Base-by-base conservation (phyloP, 2,797 vertebrate species). In the Xenopus petersii region DNA sequence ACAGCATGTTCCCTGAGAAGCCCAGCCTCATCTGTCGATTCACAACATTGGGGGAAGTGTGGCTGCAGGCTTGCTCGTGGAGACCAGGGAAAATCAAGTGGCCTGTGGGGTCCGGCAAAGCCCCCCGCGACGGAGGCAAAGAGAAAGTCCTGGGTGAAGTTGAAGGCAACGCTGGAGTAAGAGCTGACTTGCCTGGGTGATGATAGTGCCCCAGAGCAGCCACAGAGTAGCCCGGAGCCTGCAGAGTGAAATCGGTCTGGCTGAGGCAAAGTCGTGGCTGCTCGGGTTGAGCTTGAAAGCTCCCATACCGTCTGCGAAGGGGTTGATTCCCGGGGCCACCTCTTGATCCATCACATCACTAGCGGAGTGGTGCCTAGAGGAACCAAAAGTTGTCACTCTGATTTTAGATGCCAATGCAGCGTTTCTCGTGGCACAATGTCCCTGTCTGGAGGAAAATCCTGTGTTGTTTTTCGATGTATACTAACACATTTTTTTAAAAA, bases 261-360 rank as follows among this genome's bases (percentile, higher is more conserved):
- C 96, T 95, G 95, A 95, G 84, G 95, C 94, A 68, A 98, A 89
- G 59, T 98, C 97, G 81, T 98, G 96, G 72, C 95, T 94, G 87
- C 96, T 93, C 88, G 97, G 96, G 93, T 98, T 99, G 79, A 99
- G 95, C 90, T 99, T 99, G 91, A 99, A 99, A 88, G 97, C 97
- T 81, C 97, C 97, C 97, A 98, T 98, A 86, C 96, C 95, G 86
- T 99, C 97, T 70, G 96, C 97, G 88, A 98, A 98, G 81, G 96
- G 96, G 89, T 99, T 98, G 89, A 98, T 96, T 87, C 96, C 97
- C 93, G 98, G 91, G 87, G 95, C 96, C 89, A 98, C 96, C 90
- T 99, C 97, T 85, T 97, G 91, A 83, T 98, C 97, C 81, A 94
- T 91, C 91, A 98, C 97, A 90, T 98, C 97, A 91, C 94, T 95